Conservation (phyloP, 2,113 vertebrate species). For the Protomyctophum bolini region DNA sequence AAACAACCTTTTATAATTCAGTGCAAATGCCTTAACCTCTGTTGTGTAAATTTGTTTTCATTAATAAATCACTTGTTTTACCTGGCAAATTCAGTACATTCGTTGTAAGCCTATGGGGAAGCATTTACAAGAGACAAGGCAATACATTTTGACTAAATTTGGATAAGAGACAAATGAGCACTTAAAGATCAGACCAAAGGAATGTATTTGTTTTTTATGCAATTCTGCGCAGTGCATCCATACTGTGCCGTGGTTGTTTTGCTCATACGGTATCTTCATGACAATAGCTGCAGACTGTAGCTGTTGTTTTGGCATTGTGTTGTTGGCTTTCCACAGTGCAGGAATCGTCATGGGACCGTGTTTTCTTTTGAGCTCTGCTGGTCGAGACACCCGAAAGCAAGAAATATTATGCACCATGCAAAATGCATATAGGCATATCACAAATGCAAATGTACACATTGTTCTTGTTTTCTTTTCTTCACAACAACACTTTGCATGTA, state of each 20-base stretch:
- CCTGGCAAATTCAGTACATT: too few species aligned
- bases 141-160: too few species aligned
- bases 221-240: neutral
- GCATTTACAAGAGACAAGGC: too few species aligned
- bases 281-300: conserved; percentile 3
- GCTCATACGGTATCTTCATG: conserved; percentile 28
- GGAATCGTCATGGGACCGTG: conserved; percentile 50
- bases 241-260: conserved; percentile 23
- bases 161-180: too few species aligned
- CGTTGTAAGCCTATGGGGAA: too few species aligned
- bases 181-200: too few species aligned
- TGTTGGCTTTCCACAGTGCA: conserved; percentile 14
- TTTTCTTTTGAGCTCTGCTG: conserved; percentile 38
- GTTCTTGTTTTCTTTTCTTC: neutral
- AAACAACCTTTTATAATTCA: too few species aligned
- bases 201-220: too few species aligned
- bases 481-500: neutral
- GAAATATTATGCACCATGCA: neutral
- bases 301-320: conserved; percentile 29
- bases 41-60: too few species aligned
- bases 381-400: conserved; percentile 1
- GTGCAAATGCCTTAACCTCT: too few species aligned
- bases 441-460: neutral
- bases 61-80: too few species aligned
- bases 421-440: neutral